These are phyloP conservation scores for Dendronephthya gigantea DNA, from an alignment of 64 coral and sea anemone genomes.

Conservation along the genomic window DNA sequence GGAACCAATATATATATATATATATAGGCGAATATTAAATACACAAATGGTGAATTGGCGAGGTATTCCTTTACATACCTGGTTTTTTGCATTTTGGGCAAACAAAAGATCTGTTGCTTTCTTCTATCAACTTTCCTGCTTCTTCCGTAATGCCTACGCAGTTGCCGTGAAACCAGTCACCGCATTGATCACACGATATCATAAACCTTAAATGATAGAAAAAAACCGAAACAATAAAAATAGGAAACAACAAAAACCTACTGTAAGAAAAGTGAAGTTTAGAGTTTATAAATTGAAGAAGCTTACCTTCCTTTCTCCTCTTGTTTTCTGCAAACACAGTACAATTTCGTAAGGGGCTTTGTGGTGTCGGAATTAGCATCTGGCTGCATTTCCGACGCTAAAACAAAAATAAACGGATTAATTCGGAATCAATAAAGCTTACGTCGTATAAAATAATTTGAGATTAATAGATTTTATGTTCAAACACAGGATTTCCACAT, in stretches of 20 bases:
- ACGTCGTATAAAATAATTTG: neutral
- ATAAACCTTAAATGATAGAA: constrained; percentile 6
- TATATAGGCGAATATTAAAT: neutral
- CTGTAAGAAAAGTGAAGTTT: neutral
- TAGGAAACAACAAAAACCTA: neutral
- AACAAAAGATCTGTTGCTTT: constrained; percentile 4
- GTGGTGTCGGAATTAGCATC: neutral
- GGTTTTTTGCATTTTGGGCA: constrained; percentile 35
- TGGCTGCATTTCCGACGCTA: neutral
- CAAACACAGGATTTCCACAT: too few relatives aligned
- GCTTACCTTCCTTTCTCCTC: constrained; percentile 35
- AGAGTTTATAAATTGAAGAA: neutral
- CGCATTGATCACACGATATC: constrained; percentile 28
- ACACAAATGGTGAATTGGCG: neutral
- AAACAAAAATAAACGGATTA: neutral
- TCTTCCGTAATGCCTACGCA: constrained; percentile 6
- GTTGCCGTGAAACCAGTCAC: constrained; percentile 10
- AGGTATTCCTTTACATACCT: constrained; percentile 1
- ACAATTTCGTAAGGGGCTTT: neutral
- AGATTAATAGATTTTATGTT: neutral
- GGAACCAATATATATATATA: too few relatives aligned
- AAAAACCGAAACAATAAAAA: neutral
- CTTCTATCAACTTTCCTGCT: neutral
- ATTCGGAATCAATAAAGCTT: too few relatives aligned
- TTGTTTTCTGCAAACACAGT: constrained; percentile 17